phyloP scores from a whole-genome alignment of 2,888 invertebrate genomes.

The Diarsia brunnea region DNA sequence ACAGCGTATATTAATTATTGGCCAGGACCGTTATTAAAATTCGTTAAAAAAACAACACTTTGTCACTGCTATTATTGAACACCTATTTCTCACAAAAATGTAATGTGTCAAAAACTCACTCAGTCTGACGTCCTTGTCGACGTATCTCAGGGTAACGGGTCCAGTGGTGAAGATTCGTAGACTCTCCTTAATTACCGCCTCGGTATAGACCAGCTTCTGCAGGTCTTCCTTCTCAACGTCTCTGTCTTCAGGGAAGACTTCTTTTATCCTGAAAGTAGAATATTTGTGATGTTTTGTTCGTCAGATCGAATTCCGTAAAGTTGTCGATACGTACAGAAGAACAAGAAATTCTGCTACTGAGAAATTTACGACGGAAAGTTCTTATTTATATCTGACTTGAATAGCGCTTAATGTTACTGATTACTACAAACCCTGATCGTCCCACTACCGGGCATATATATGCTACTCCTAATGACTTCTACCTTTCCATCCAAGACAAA shows the following conservation, averaged over 20 bases:
- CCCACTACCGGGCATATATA: no score
- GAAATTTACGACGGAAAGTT: no score
- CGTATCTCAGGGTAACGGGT: slow-evolving; percentile 67
- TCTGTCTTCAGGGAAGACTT: slow-evolving; percentile 63
- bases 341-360: no score
- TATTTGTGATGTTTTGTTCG: background rate
- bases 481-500: no score
- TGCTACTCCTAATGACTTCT: no score
- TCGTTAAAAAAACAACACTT: background rate
- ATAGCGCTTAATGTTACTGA: no score
- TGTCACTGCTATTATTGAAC: background rate
- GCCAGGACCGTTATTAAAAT: background rate
- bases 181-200: slow-evolving; percentile 76
- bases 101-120: slow-evolving; percentile 63
- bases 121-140: slow-evolving; percentile 69
- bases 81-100: background rate
- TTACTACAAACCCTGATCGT: no score
- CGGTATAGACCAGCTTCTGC: slow-evolving; percentile 72
- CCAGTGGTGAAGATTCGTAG: slow-evolving; percentile 72
- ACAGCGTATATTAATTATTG: no score
- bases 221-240: slow-evolving; percentile 71
- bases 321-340: no score
- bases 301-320: background rate
- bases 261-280: slow-evolving; percentile 49
- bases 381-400: no score